Evolutionary conservation across 2,797 vertebrate species (phyloP).

Genomic region (Anas bernieri): DNA sequence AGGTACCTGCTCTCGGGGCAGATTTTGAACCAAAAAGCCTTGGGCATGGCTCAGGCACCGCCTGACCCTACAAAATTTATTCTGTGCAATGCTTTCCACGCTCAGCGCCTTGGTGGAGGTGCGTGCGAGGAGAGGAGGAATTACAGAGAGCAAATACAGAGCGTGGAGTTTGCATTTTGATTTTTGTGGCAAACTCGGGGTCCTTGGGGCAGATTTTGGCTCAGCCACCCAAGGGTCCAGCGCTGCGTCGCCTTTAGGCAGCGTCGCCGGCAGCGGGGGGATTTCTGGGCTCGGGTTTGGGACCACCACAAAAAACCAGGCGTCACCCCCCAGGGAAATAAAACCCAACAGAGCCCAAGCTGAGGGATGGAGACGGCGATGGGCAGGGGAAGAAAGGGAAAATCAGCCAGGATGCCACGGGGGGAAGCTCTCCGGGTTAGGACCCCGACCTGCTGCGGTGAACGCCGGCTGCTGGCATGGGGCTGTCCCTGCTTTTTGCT

Average conservation of each 20-base stretch:
- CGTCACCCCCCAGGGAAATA: background rate
- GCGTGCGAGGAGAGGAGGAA: background rate
- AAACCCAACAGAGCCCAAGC: background rate
- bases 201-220: background rate
- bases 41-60: rapidly evolving
- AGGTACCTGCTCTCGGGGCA: background rate
- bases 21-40: background rate
- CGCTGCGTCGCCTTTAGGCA: no score
- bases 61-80: background rate
- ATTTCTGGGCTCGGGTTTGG: background rate
- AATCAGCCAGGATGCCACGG: rapidly evolving
- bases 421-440: background rate
- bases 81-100: background rate
- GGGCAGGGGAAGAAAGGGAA: no score
- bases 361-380: no score
- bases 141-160: no score
- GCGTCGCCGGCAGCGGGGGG: background rate
- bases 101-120: background rate
- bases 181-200: background rate
- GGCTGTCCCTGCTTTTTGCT: background rate
- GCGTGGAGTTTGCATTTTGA: no score
- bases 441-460: background rate
- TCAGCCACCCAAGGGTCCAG: background rate
- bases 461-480: background rate
- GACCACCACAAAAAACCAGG: no score